Base-by-base conservation (phyloP, 2,888 invertebrate genomes). In the Ochropleura plecta region DNA sequence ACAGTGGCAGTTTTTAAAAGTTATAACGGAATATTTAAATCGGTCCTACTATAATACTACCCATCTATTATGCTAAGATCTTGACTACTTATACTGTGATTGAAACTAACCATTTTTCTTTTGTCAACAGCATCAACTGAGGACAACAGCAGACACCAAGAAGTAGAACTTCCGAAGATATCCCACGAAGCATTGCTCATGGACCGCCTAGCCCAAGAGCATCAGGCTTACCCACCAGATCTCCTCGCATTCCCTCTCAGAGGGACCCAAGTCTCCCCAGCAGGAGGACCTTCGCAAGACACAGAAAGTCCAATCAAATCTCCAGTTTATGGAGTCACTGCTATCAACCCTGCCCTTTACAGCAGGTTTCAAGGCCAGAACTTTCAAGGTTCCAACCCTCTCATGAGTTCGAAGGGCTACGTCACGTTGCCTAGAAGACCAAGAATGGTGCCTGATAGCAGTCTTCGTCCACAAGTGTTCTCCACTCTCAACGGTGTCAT, bases 381-480 rank as follows among this genome's bases (percentile, higher is more conserved):
- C 83, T 97, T 97, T 88, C 96, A 96, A 88, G 93, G 94, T 1
- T 91, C 94, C 9, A 96, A 97, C 0, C 97, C 97, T 18, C 94
- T 97, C 3, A 94, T 97, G 63, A 97, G 96, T 71, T 97, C 97
- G 0, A 97, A 98, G 88, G 97, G 98, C 0, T 98, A 98, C 93
- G 98, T 98, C n/a, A 98, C 98, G 9, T 97, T 98, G 78, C 98
- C 98, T 0, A 97, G 98, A 85, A 97, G 98, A 90, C 98, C 98
- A 0, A 96, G 98, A 77, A 97, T 98, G 97, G 90, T 97, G n/a
- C 84, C 80, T 95, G 88, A 97, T 92, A 84, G 95, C 93, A 73
- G 94, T 94, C 48, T 95, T 90, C 80, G 93, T 73, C 92, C 97
- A 3, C 95, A 94, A 88, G 95, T 96, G 0, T 94, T 97, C 83